Conservation (phyloP, 2,797 vertebrate species). For the Pseudochromis fuscus region DNA sequence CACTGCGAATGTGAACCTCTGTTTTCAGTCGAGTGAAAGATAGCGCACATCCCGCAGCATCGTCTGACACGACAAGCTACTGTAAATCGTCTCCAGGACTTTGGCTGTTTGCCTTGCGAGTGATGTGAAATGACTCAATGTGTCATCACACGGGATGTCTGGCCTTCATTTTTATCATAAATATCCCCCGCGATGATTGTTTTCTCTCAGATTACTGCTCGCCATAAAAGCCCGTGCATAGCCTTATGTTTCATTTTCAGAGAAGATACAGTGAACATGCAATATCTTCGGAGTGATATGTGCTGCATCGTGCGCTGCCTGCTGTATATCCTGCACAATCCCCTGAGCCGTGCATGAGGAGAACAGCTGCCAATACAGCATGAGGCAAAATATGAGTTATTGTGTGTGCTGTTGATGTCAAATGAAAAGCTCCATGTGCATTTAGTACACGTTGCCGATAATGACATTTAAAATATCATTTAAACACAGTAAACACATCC, state of each 20-base stretch:
- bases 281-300: conserved; percentile 14
- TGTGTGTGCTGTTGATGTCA: not conserved
- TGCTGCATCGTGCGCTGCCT: not conserved
- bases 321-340: conserved; percentile 7
- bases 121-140: conserved; percentile 44
- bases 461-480: conserved; percentile 11
- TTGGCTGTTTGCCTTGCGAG: conserved; percentile 39
- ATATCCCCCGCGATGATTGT: conserved; percentile 26
- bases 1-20: conserved; percentile 8
- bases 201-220: conserved; percentile 30
- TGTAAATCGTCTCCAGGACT: conserved; percentile 32
- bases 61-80: conserved; percentile 19
- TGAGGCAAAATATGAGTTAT: not conserved
- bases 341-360: not conserved
- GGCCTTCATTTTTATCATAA: conserved; percentile 19
- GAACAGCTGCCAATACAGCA: not conserved
- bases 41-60: conserved; percentile 2
- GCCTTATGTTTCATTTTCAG: conserved; percentile 7
- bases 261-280: not conserved
- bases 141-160: conserved; percentile 25
- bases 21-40: conserved; percentile 22
- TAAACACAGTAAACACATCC: conserved; percentile 16
- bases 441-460: conserved; percentile 8
- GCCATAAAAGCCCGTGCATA: conserved; percentile 20
- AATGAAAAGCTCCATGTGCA: conserved; percentile 2